phyloP scores from a whole-genome alignment of 2,888 invertebrate genomes.

The Omphaloscelis lunosa region DNA sequence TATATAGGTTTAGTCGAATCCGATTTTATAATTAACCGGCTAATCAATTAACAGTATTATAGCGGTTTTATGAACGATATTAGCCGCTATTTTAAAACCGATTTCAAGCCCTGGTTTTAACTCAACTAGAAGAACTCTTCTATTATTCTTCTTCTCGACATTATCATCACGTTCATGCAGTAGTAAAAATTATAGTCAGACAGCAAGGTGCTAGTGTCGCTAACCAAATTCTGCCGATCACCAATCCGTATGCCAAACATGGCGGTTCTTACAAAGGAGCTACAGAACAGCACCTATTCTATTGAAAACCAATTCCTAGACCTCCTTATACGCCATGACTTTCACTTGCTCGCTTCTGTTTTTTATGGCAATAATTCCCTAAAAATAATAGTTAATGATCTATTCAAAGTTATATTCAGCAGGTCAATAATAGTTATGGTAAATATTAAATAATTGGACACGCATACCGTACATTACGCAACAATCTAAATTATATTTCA shows the following conservation, averaged over 20 bases:
- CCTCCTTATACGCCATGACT: too few relatives aligned
- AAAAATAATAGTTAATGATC: background rate
- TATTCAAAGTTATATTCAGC: slow-evolving; percentile 13
- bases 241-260: background rate
- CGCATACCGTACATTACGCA: slow-evolving; percentile 22
- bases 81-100: too few relatives aligned
- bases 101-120: too few relatives aligned
- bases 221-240: background rate
- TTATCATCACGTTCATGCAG: background rate
- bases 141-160: background rate
- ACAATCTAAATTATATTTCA: slow-evolving; percentile 40
- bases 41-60: too few relatives aligned
- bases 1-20: too few relatives aligned
- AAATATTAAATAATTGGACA: slow-evolving; percentile 11
- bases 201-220: background rate
- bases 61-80: too few relatives aligned
- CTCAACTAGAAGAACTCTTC: background rate
- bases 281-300: background rate
- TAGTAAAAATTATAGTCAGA: background rate
- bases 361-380: background rate
- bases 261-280: background rate
- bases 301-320: background rate
- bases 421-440: background rate
- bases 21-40: too few relatives aligned
- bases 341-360: background rate